Evolutionary conservation across 2,888 invertebrate species (phyloP), one percentile per base, ranked within the genome.

Genomic region (Steinernema hermaphroditum): DNA sequence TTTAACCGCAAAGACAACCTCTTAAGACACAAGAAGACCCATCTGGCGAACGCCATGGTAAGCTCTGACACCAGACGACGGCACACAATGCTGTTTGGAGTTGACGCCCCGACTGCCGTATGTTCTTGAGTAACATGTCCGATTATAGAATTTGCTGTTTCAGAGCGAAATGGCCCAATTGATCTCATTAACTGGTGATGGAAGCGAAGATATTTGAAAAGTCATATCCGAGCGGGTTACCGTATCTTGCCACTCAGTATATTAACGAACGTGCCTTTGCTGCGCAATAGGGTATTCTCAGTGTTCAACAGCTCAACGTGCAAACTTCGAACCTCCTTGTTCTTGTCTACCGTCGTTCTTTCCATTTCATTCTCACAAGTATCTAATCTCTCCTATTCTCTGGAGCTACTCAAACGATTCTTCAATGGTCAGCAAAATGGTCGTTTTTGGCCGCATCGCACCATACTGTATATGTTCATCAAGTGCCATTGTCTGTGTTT

Each of bases 1-100:
- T 86, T 86, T 78, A 86, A 86, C 73, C 80, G 86, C 16, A 86
- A 87, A 73, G 86, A 86, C 78, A 86, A 86, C 70, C 76, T 87
- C 50, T 77, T 86, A 22, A 77, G 86, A 0, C 86, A 86, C 75
- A 86, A 84, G 77, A 86, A 86, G 73, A 86, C 86, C 0, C 86
- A 86, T 14, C 19, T 62, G 32, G 62, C 62, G 32, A 62, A 62
- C 14, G 62, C 62, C 16, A 62, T 62, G 62, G 62, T 62, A 14
- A 62, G 62, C 29, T 62, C 62, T 16, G 62, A 62, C 62, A 62
- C 29, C 27, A 12, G 62, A 62, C 27, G 62, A 62, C 27, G 62
- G 62, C 62, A 62, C n/a, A 62, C 62, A 19, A 62, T 62, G 62
- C 62, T 62, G 12, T 62, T 62, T 32, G 62, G 62, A 32, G 62